Conservation (phyloP, 2,113 vertebrate species). For the Pseudopipra pipra region DNA sequence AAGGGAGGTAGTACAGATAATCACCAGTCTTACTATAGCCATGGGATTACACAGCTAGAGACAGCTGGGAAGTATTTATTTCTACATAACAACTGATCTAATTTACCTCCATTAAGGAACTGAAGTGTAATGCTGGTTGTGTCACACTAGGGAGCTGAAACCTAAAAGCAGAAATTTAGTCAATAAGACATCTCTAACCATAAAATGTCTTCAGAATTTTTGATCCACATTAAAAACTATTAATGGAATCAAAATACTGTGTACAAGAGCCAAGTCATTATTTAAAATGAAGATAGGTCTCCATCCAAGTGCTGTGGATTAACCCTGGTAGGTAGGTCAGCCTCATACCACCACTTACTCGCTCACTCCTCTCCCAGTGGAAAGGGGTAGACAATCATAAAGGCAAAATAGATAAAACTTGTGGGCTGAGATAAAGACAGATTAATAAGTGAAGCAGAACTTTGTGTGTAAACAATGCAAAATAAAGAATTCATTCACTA, state of each 20-base stretch:
- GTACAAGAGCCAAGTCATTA: background rate
- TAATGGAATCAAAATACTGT: background rate
- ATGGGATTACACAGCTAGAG: background rate
- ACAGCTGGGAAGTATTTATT: background rate
- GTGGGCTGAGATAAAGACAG: background rate
- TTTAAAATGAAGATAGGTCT: background rate
- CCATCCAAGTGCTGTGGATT: background rate
- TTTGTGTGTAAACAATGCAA: background rate
- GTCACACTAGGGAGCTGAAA: background rate
- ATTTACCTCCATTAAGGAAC: slow-evolving; percentile 13
- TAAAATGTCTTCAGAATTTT: background rate
- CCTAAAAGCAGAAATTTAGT: background rate
- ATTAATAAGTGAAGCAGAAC: background rate
- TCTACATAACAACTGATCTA: background rate
- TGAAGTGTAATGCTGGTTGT: background rate
- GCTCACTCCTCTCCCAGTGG: background rate
- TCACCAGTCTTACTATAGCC: background rate
- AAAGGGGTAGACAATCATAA: background rate
- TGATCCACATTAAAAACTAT: background rate
- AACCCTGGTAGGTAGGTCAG: background rate
- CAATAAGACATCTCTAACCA: background rate
- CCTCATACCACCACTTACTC: background rate
- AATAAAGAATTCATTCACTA: background rate
- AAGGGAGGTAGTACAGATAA: background rate
- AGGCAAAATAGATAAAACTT: background rate